Evolutionary conservation across 2,797 vertebrate genomes (phyloP).

Genomic region (Coilia nasus): DNA sequence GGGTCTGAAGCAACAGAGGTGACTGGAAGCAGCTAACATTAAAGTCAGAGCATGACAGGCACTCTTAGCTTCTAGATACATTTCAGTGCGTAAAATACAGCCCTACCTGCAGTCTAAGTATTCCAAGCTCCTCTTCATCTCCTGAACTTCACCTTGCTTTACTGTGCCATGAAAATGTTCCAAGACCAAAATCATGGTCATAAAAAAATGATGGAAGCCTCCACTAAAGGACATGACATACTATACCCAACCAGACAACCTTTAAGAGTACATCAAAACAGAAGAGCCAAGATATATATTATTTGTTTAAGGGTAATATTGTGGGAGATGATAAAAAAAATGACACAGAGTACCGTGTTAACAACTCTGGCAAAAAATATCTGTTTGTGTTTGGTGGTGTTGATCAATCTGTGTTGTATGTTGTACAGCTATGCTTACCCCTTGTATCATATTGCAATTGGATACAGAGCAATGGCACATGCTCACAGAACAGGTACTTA

Average conservation of each 20-base stretch:
- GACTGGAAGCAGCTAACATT: not conserved
- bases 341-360: not conserved
- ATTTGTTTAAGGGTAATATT: not conserved
- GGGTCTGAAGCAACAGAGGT: not conserved
- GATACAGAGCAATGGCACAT: not conserved
- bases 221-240: conserved; percentile 16
- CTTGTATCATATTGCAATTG: not conserved
- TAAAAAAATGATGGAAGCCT: conserved; percentile 14
- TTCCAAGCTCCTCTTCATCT: conserved; percentile 8
- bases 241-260: not conserved
- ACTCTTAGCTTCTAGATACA: not conserved
- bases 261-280: not conserved
- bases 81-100: not conserved
- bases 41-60: not conserved
- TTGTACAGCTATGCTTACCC: not conserved
- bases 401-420: not conserved
- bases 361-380: not conserved
- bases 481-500: too few relatives aligned
- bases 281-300: not conserved
- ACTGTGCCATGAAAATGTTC: conserved; percentile 23
- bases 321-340: not conserved
- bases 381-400: not conserved
- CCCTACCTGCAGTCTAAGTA: not conserved
- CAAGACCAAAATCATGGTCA: conserved; percentile 11
- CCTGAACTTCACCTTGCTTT: not conserved